Base-by-base conservation (phyloP, 2,888 invertebrate species). In the Netelia inedita region DNA sequence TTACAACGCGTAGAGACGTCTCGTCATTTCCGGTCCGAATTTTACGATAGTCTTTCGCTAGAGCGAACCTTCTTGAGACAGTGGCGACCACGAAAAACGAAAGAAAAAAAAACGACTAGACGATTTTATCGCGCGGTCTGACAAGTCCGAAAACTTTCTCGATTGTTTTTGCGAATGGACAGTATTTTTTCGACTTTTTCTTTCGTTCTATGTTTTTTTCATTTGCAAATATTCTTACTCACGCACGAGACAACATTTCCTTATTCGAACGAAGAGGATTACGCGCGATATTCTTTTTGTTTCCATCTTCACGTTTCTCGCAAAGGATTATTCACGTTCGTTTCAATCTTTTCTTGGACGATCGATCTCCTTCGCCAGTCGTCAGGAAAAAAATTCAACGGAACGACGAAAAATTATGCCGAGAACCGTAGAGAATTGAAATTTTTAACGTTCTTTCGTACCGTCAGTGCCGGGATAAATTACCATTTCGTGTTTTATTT, bases 81-180 rank as follows among this genome's bases (percentile, higher is more conserved):
- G 46, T 61, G 11, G 61, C 0, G 61, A 28, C n/a, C 1, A 35
- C 8, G 10, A 35, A 35, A 43, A 65, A 65, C 28, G 28, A 65
- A 35, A 65, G 35, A 43, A 35, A 28, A 8, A 63, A 28, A 28
- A 65, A 11, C 8, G 8, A 61, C 59, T 46, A 55, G 63, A 79
- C 66, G 66, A 72, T 63, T 83, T 85, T 87, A 80, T 78, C 35
- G 82, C 68, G 80, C 75, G 71, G 69, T 9, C 28, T 35, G 81
- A 65, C 21, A 75, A 79, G 14, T 55, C 63, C 35, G 21, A 35
- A 55, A 63, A 69, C 69, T 68, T 73, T 73, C 28, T 0, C 0
- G 28, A 28, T 6, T 28, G 28, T 28, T 28, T 28, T 28, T 28
- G 28, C 28, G 5, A 2, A 28, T 6, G 3, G 0, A 28, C 28